Base-by-base conservation (phyloP, 1,140 invertebrate genomes). In the Drosophila funebris region DNA sequence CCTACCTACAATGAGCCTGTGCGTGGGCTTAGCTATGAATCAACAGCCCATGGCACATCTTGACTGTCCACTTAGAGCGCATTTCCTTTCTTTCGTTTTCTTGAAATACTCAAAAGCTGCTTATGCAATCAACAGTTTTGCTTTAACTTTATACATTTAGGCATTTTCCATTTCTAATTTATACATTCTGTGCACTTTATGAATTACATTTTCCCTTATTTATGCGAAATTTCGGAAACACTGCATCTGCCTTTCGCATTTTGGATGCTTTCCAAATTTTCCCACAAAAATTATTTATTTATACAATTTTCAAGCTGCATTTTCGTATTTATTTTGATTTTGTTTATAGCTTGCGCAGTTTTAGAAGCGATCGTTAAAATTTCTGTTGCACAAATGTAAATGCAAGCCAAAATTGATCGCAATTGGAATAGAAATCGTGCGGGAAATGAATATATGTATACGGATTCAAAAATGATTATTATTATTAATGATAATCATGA, bases 311-410 rank as follows among this genome's bases (percentile, higher is more conserved):
- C 50, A 33, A 43, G 46, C 29, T 41, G 58, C 22, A 43, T 53
- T 54, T 37, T 37, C 48, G 31, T 37, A 70, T 70, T 62, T 70
- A 63, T 63, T 63, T 70, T 63, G 48, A 44, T 70, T 46, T 37
- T 46, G 60, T 70, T 70, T 70, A 70, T 36, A 13, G 16, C 14
- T 7, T 16, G 20, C 53, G 44, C 66, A 53, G 24, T 69, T 69
- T 69, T 61, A 43, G 58, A 37, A 54, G 27, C 31, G 16, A 41
- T 70, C 60, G 60, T 64, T 31, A 70, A 70, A 31, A 37, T 37
- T 63, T 24, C 36, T 13, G 36, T 46, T 66, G 37, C 62, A 41
- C 62, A 56, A 36, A 68, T 61, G 8, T 16, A 20, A 54, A 37
- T 31, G 31, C 18, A 48, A 33, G 8, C 8, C 37, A 3, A 41